Evolutionary conservation across 2,113 vertebrate genomes (phyloP), one percentile per base, ranked within the genome.

Genomic region (Cebus imitator): DNA sequence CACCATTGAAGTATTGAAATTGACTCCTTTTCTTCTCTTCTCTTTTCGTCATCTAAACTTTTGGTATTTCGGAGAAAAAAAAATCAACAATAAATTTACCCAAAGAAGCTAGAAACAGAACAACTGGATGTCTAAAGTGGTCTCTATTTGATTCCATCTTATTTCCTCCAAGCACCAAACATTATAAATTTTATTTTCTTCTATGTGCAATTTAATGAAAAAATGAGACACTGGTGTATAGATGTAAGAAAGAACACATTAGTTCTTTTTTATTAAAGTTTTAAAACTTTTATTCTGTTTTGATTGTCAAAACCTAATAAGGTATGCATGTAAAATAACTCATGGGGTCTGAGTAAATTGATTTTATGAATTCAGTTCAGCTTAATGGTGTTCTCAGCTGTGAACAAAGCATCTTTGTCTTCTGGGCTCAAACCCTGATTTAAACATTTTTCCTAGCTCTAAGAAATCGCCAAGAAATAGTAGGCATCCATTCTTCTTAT

Each of bases 31-130:
- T 6, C 40, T 94, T 91, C 14, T 32, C 21, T 50, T 91, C 30
- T 75, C 78, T 95, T 96, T 91, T 95, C 37, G 85, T 58, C 27
- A 37, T 27, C 43, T 95, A 83, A 73, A 72, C 8, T 64, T 97
- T 93, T 94, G 45, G 11, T 25, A 50, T 95, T 86, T 88, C 6
- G 9, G 32, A 17, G 27, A 23, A 37, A 66, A 30, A n/a, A 40
- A 68, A 25, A 48, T 76, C 32, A 94, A 72, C 32, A 94, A 72
- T 50, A 73, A 92, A 91, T 89, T 64, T 58, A 83, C 8, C 17
- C 58, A 21, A 91, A 95, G 55, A 89, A 85, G 2, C 3, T 23
- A 57, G 20, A 86, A 93, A 13, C 12, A 61, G 14, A 91, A 94
- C 20, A 91, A 90, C 3, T 57, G 82, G 80, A 80, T 13, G 55